phyloP scores from a whole-genome alignment of 2,888 invertebrate species.

The Andrena bucephala region DNA sequence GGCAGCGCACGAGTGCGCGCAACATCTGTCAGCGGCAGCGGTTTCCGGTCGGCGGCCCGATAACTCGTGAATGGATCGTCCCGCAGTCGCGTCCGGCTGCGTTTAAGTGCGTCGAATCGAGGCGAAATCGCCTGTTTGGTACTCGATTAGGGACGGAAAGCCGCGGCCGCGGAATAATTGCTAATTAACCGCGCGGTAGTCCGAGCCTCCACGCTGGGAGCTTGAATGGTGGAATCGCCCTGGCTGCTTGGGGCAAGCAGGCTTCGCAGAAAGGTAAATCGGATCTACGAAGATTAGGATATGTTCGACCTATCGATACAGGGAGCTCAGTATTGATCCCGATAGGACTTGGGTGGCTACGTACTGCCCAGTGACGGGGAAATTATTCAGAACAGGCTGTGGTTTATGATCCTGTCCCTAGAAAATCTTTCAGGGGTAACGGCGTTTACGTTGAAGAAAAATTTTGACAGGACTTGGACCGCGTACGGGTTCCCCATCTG shows the following conservation, averaged over 20 bases:
- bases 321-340: too few relatives aligned
- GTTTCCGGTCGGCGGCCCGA: constrained; percentile 33
- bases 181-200: constrained; percentile 43
- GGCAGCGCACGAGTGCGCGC: neutral
- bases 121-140: constrained; percentile 17
- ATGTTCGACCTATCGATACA: too few relatives aligned
- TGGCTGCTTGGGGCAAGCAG: neutral
- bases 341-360: too few relatives aligned
- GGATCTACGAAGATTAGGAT: too few relatives aligned
- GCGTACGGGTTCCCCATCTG: constrained; percentile 38
- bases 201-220: constrained; percentile 1
- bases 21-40: constrained; percentile 43
- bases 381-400: neutral
- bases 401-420: neutral
- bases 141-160: constrained; percentile 44
- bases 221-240: neutral
- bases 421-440: neutral
- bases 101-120: constrained; percentile 48
- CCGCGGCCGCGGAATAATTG: constrained; percentile 51
- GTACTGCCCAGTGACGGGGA: neutral
- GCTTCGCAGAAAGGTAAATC: neutral
- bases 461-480: neutral
- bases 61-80: constrained; percentile 29
- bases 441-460: constrained; percentile 17
- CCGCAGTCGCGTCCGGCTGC: constrained; percentile 4